A percentile compares a stretch with the other conserved stretches of the same genome.
Conservation (phyloP, 2,888 invertebrate species). For the Aspidiotus rigidus region DNA sequence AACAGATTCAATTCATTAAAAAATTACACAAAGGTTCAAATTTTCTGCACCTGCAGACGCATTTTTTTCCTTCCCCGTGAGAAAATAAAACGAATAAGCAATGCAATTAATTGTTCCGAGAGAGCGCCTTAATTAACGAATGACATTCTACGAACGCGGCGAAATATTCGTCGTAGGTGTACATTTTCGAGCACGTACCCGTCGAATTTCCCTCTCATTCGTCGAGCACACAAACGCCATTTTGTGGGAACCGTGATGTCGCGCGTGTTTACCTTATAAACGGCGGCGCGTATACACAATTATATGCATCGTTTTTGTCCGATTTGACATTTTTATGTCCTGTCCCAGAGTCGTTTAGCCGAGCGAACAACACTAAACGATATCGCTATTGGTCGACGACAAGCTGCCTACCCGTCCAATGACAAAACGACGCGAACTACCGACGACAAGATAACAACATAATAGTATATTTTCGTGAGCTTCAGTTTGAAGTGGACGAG, state of each 20-base stretch:
- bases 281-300: not conserved
- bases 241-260: not conserved
- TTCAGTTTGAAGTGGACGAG: not conserved
- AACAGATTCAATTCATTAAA: no score
- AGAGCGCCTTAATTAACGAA: no score
- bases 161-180: no score
- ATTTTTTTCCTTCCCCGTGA: no score
- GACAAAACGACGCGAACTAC: not conserved
- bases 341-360: not conserved
- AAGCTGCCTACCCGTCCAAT: not conserved
- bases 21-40: no score
- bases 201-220: not conserved
- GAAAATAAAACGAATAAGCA: no score
- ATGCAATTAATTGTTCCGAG: no score
- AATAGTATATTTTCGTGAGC: not conserved
- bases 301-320: constrained; percentile 2
- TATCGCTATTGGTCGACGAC: constrained; percentile 4
- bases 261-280: not conserved
- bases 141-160: no score
- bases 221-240: not conserved
- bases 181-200: not conserved
- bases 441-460: constrained; percentile 4
- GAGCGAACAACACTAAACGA: not conserved
- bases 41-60: no score
- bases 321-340: constrained; percentile 17